Conservation (phyloP, 2,113 vertebrate species). For the Sphyrna mokarran region DNA sequence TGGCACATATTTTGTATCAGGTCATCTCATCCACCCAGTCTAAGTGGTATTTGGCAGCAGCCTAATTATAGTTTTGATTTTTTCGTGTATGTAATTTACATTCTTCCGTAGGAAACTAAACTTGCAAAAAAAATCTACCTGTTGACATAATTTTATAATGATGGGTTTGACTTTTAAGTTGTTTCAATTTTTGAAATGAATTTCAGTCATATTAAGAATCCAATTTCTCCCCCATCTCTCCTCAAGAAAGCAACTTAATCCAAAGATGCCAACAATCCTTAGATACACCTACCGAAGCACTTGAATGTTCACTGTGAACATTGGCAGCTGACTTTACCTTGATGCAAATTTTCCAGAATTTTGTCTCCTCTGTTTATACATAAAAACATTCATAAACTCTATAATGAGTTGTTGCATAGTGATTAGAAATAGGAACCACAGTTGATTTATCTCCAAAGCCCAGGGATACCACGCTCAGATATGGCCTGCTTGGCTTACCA, state of each 20-base stretch:
- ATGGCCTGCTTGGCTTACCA: not conserved
- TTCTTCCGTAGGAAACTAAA: conserved; percentile 31
- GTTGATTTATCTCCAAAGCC: not conserved
- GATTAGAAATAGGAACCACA: not conserved
- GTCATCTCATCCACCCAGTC: not conserved
- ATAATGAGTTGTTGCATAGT: not conserved
- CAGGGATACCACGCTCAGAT: not conserved
- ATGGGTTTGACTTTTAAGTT: not conserved
- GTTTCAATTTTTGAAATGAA: not conserved
- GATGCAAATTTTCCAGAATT: not conserved
- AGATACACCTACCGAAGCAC: not conserved
- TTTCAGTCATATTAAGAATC: not conserved
- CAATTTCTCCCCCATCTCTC: not conserved
- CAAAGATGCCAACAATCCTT: not conserved
- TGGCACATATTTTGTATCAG: conserved; percentile 4
- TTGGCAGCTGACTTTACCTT: not conserved
- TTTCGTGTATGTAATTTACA: not conserved
- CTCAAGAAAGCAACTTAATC: not conserved
- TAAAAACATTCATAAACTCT: not conserved
- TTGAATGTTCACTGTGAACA: not conserved
- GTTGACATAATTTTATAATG: conserved; percentile 24
- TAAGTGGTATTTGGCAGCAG: not conserved
- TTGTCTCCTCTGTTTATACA: not conserved
- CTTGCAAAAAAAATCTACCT: not conserved
- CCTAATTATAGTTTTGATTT: conserved; percentile 13